Conservation (phyloP, 2,888 invertebrate species). For the Anthrax anthrax region DNA sequence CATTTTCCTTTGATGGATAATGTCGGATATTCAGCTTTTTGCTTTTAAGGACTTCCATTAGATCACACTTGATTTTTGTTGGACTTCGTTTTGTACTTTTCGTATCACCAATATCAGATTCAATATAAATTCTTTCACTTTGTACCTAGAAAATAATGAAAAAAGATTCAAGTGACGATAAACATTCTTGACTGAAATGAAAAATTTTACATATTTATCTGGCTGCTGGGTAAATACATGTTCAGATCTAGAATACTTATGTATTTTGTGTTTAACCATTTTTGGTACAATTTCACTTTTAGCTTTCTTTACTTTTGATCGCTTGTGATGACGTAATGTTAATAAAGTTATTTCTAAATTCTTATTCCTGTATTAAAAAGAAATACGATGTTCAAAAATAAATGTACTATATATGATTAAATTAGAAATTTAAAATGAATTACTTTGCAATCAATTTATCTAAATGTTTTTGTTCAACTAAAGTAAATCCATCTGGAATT, state of each 20-base stretch:
- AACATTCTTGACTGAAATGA: no score
- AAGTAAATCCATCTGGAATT: constrained; percentile 22
- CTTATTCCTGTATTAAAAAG: constrained; percentile 15
- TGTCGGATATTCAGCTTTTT: background rate
- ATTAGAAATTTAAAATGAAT: constrained; percentile 12
- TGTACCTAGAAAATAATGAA: background rate
- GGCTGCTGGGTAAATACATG: background rate
- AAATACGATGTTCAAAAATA: background rate
- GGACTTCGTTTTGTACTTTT: background rate
- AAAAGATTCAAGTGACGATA: no score
- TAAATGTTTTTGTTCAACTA: constrained; percentile 20
- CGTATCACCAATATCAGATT: constrained; percentile 8
- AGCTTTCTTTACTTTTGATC: constrained; percentile 21
- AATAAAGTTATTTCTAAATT: constrained; percentile 16
- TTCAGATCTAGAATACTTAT: constrained; percentile 7
- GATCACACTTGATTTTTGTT: background rate
- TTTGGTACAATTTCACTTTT: constrained; percentile 23
- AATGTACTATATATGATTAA: no score
- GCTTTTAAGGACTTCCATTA: background rate
- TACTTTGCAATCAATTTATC: constrained; percentile 24
- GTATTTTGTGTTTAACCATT: background rate
- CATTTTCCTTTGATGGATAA: background rate
- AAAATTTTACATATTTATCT: no score
- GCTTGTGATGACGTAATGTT: background rate
- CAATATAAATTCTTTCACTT: constrained; percentile 3